Base-by-base conservation (phyloP, 1,140 invertebrate genomes). In the Olivierus martensii region DNA sequence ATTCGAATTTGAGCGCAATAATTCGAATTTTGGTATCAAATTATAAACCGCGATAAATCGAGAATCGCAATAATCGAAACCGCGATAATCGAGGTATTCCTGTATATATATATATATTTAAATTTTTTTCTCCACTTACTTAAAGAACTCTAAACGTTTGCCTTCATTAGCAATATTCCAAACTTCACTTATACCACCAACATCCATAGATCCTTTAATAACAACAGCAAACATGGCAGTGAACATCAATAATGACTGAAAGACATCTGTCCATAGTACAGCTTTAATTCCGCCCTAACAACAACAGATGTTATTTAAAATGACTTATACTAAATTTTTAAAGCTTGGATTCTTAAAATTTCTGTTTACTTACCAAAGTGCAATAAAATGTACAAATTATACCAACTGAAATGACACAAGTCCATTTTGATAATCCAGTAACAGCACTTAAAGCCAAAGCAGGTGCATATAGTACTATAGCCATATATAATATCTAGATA, bases 401-500 rank as follows among this genome's bases (percentile, higher is more conserved):
- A 15, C 84, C 87, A 21, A 93, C 81, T 6, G 80, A 75, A 36
- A 91, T 63, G 49, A 95, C 87, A 6, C 87, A 82, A 48, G 77
- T 68, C 48, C 79, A 71, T 68, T 79, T 77, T 36, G 79, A 78
- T 9, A 88, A 64, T 11, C 83, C 83, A 7, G 85, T 87, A 37
- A 93, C 84, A 15, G 88, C 82, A 69, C 87, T 86, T 17, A 95
- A 64, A 0, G 90, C 87, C 55, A 94, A 74, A 3, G 89, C 83
- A 3, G 91, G 91, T 0, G 90, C 90, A 69, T 90, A 94, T 0
- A 95, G 72, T 1, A 93, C 90, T 61, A 96, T 82, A 4, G 88
- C 86, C 74, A 91, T 92, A 62, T 95, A 95, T 15, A 95, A 68
- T 39, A 89, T 62, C 71, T 73, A 56, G n/a, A 45, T 22, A 36